Evolutionary conservation across 2,888 invertebrate genomes (phyloP).

Genomic region (Rotaria sp.): DNA sequence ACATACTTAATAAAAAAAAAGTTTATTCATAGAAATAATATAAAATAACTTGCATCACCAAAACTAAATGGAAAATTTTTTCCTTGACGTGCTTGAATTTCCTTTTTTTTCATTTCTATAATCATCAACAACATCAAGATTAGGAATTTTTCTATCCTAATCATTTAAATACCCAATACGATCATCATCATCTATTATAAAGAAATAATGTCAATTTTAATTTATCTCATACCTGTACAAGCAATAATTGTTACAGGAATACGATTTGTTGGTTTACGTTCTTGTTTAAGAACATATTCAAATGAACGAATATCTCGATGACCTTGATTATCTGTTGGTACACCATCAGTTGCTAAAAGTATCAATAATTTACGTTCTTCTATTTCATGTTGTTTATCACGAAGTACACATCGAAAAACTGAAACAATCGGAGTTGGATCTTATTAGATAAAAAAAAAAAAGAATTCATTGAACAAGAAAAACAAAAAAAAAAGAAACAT

Average conservation of each 20-base stretch:
- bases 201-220: background rate
- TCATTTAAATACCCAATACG: conserved; percentile 39
- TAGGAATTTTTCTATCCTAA: conserved; percentile 37
- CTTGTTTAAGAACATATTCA: conserved; percentile 32
- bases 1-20: background rate
- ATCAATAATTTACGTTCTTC: conserved; percentile 38
- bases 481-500: too few species aligned
- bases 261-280: background rate
- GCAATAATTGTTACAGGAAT: conserved; percentile 31
- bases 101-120: conserved; percentile 36
- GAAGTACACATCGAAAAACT: conserved; percentile 28
- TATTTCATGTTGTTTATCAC: conserved; percentile 25
- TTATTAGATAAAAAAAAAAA: too few species aligned
- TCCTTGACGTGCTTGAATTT: conserved; percentile 30
- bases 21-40: too few species aligned
- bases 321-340: conserved; percentile 38
- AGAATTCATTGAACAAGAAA: too few species aligned
- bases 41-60: conserved; percentile 18
- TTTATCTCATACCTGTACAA: conserved; percentile 35
- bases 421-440: conserved; percentile 35
- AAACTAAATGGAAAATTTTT: conserved; percentile 34
- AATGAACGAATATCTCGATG: conserved; percentile 33
- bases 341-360: conserved; percentile 40
- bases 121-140: conserved; percentile 40
- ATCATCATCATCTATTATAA: conserved; percentile 34